Conservation (phyloP, 2,113 vertebrate species). For the Acanthisitta chloris region DNA sequence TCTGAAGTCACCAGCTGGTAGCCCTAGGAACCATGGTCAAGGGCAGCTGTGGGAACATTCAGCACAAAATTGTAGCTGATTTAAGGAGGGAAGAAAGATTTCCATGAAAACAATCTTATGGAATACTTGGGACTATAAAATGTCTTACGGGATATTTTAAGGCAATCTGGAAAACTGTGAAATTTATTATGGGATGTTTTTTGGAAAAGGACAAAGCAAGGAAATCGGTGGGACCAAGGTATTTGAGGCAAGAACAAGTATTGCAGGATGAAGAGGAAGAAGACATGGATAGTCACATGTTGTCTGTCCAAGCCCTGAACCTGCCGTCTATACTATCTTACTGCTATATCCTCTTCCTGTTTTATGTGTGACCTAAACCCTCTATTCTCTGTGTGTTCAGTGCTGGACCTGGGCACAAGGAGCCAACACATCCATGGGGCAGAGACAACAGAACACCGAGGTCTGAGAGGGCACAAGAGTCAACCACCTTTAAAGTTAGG, state of each 20-base stretch:
- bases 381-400: neutral
- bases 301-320: neutral
- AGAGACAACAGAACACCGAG: neutral
- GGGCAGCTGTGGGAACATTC: neutral
- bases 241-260: neutral
- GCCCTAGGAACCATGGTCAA: neutral
- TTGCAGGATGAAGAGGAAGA: neutral
- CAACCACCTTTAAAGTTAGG: neutral
- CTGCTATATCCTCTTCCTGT: neutral
- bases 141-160: neutral
- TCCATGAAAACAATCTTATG: neutral
- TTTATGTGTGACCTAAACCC: neutral
- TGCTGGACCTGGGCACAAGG: neutral
- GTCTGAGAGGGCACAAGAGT: neutral
- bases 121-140: neutral
- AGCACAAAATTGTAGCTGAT: neutral
- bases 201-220: neutral
- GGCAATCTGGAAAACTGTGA: neutral
- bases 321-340: neutral
- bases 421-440: neutral
- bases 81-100: neutral
- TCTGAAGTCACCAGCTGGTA: neutral
- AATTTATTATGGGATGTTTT: neutral
- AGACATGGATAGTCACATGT: neutral
- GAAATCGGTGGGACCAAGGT: neutral